A percentile compares a stretch with the other conserved stretches of the same genome.
phyloP scores from a whole-genome alignment of 2,888 invertebrate species.

The Diarsia brunnea region DNA sequence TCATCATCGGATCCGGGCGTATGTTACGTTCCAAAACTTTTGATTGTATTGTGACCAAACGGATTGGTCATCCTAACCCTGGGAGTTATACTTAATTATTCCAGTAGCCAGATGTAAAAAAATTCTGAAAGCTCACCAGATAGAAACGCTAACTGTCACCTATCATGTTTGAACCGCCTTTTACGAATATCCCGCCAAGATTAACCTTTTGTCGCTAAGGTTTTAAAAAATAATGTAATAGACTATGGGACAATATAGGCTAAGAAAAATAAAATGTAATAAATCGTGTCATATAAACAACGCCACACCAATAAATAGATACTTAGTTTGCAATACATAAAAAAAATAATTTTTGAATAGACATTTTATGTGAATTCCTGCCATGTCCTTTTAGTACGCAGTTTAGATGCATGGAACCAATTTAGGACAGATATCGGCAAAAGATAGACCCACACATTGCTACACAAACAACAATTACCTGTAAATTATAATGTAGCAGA shows the following conservation, averaged over 20 bases:
- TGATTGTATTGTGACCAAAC: not conserved
- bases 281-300: slow-evolving; percentile 17
- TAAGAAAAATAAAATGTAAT: too few species aligned
- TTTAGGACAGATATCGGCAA: slow-evolving; percentile 1
- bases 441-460: slow-evolving; percentile 33
- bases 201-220: not conserved
- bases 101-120: not conserved
- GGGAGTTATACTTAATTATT: not conserved
- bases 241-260: too few species aligned
- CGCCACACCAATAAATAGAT: not conserved
- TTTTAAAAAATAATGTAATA: not conserved
- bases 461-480: slow-evolving; percentile 35
- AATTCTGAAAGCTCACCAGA: not conserved
- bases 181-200: not conserved
- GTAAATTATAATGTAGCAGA: not conserved
- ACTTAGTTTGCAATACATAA: not conserved
- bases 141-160: not conserved
- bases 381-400: slow-evolving; percentile 15
- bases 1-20: not conserved
- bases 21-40: not conserved
- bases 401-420: slow-evolving; percentile 5
- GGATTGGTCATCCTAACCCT: not conserved
- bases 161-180: not conserved
- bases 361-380: slow-evolving; percentile 16
- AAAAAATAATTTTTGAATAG: slow-evolving; percentile 32